phyloP scores from a whole-genome alignment of 2,888 invertebrate species.

The Drosophila mayaguana region DNA sequence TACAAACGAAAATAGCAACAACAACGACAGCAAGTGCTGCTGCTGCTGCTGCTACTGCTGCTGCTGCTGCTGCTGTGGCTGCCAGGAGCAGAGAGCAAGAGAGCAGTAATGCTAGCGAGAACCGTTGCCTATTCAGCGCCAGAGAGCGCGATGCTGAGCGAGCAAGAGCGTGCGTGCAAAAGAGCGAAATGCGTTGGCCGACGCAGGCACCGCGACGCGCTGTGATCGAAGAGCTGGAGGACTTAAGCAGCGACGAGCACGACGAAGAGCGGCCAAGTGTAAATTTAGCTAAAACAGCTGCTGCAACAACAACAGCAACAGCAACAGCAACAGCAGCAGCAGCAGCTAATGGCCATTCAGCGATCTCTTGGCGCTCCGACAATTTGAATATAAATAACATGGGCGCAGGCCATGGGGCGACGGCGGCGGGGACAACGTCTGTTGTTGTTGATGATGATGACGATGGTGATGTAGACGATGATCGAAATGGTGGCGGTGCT shows the following conservation, averaged over 20 bases:
- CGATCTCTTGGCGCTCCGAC: constrained; percentile 63
- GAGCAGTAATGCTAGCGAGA: constrained; percentile 40
- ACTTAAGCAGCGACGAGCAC: constrained; percentile 63
- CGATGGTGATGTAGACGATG: constrained; percentile 41
- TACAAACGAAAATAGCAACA: constrained; percentile 17
- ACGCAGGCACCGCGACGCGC: constrained; percentile 56
- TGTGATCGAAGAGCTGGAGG: constrained; percentile 78
- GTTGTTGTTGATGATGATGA: constrained; percentile 40
- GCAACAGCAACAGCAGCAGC: neutral
- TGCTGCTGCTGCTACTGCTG: neutral
- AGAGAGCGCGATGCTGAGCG: constrained; percentile 19
- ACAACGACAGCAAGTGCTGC: neutral
- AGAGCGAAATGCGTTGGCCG: constrained; percentile 25
- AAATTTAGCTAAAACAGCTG: constrained; percentile 81
- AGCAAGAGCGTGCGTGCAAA: constrained; percentile 16
- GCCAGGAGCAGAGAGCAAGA: constrained; percentile 36
- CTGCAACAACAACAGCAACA: constrained; percentile 24
- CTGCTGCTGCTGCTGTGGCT: neutral
- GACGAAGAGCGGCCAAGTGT: constrained; percentile 53
- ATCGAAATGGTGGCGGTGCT: constrained; percentile 51
- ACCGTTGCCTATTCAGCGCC: constrained; percentile 58
- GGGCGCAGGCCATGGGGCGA: constrained; percentile 64
- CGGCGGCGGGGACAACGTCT: constrained; percentile 54
- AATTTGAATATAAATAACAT: constrained; percentile 76
- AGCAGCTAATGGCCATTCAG: constrained; percentile 63